A percentile compares a stretch with the other conserved stretches of the same genome.
Conservation (phyloP, 2,113 vertebrate species). For the Oncorhynchus kisutch region DNA sequence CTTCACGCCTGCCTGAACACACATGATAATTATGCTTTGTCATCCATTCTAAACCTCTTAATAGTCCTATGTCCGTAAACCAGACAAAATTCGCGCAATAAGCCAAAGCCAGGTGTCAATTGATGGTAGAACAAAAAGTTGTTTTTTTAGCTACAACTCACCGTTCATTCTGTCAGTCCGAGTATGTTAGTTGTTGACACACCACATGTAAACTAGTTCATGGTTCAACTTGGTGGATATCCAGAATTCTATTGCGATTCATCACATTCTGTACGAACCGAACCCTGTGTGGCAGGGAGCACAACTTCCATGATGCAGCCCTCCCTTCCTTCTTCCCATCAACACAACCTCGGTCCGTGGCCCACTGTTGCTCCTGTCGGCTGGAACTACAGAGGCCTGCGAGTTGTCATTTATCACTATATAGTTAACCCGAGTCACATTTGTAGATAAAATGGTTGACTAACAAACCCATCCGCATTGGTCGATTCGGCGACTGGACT, state of each 20-base stretch:
- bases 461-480: neutral
- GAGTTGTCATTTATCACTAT: slow-evolving; percentile 22
- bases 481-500: neutral
- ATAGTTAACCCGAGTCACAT: neutral
- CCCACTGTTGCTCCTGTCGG: slow-evolving; percentile 38
- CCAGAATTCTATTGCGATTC: neutral
- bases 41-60: too few species aligned
- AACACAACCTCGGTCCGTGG: slow-evolving; percentile 40
- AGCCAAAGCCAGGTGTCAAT: too few species aligned
- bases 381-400: slow-evolving; percentile 53
- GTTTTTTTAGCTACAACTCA: slow-evolving; percentile 58
- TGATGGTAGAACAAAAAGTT: neutral
- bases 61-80: too few species aligned
- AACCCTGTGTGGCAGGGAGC: neutral
- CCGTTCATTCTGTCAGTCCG: slow-evolving; percentile 79
- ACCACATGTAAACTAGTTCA: slow-evolving; percentile 20
- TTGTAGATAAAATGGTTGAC: neutral
- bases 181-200: slow-evolving; percentile 14
- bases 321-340: too few species aligned
- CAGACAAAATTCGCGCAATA: too few species aligned
- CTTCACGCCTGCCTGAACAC: neutral
- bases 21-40: too few species aligned
- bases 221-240: neutral
- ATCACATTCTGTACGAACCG: neutral
- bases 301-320: neutral